These are phyloP conservation scores for Eristalinus aeneus DNA, from an alignment of 2,888 invertebrate species.

Conservation along the genomic window DNA sequence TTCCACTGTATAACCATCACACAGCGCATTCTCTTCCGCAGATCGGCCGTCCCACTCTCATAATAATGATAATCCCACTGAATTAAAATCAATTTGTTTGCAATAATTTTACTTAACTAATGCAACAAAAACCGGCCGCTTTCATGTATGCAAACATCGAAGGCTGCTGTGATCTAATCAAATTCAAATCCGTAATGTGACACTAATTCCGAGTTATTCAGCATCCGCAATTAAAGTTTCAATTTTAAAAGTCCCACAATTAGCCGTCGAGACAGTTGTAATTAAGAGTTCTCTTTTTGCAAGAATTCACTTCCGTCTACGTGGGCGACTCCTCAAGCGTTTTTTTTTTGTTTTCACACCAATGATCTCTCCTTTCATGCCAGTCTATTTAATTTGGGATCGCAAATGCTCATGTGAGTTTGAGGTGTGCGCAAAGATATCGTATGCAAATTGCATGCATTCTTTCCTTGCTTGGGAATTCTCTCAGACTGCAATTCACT, in stretches of 20 bases:
- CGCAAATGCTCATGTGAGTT: background rate
- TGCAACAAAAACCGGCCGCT: background rate
- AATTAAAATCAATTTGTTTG: background rate
- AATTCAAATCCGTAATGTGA: conserved; percentile 3
- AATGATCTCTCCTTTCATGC: background rate
- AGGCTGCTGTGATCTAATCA: background rate
- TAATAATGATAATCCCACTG: background rate
- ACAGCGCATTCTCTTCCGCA: background rate
- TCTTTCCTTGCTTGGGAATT: background rate
- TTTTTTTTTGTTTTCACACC: background rate
- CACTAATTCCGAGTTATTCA: conserved; percentile 1
- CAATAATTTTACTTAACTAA: background rate
- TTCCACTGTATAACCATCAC: background rate
- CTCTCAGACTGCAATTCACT: background rate
- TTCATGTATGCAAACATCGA: background rate
- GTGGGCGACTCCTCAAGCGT: background rate
- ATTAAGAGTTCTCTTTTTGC: background rate
- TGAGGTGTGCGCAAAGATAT: background rate
- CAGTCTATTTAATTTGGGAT: background rate
- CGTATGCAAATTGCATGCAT: background rate
- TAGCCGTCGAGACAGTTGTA: background rate
- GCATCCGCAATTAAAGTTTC: conserved; percentile 31
- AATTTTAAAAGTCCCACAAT: conserved; percentile 4
- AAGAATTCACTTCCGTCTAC: background rate
- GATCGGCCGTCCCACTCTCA: background rate